These are phyloP conservation scores for Rhabdomys dilectus DNA, from an alignment of 2,113 vertebrate species.

Conservation along the genomic window DNA sequence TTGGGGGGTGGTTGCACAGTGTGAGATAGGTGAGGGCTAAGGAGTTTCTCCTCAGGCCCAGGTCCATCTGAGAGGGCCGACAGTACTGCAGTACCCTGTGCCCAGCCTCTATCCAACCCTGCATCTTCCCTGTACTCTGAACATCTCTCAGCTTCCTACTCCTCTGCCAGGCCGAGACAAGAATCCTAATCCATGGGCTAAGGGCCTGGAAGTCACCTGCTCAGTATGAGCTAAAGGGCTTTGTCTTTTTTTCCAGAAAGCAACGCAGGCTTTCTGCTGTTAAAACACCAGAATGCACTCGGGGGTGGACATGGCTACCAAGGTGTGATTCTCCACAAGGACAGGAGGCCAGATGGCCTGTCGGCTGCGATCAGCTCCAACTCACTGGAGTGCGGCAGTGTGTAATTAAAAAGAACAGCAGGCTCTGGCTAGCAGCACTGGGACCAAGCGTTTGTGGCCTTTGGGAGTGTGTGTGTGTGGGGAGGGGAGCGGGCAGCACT, in stretches of 20 bases:
- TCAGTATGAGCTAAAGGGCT: neutral
- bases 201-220: neutral
- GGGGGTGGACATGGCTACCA: neutral
- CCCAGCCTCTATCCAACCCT: neutral
- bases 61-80: too few species aligned
- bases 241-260: neutral
- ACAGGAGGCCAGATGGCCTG: neutral
- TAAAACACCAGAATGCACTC: neutral
- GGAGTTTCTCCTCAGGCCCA: neutral
- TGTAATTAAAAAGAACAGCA: neutral
- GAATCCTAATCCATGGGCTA: neutral
- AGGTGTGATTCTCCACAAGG: neutral
- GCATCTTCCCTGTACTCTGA: neutral
- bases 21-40: too few species aligned
- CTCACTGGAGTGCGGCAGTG: neutral
- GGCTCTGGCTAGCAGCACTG: neutral
- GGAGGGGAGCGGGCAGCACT: fast-evolving
- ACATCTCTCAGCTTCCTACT: neutral
- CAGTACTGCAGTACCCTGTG: too few species aligned
- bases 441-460: neutral
- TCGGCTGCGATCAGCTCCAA: neutral
- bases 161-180: neutral
- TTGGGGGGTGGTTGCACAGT: neutral
- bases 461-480: neutral
- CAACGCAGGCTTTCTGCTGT: neutral